phyloP scores from a whole-genome alignment of 37 sponge, comb jelly and placozoan genomes.

The Haliclona indistincta region DNA sequence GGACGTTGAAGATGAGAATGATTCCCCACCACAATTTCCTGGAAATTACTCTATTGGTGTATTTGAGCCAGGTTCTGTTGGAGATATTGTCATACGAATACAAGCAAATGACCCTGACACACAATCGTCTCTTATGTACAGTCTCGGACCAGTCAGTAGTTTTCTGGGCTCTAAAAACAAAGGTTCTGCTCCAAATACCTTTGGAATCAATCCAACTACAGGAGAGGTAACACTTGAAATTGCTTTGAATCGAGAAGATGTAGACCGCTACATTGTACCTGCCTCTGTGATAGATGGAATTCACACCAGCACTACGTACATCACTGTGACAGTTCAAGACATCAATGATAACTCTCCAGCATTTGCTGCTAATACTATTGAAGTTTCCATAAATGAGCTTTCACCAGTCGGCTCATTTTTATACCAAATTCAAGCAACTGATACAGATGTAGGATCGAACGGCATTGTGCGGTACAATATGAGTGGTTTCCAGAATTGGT shows the following conservation, averaged over 20 bases:
- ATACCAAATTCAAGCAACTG: conserved; percentile 14
- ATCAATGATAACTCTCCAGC: conserved; percentile 72
- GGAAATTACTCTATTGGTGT: conserved; percentile 50
- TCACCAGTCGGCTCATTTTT: conserved; percentile 14
- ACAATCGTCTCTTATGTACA: conserved; percentile 16
- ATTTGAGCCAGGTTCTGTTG: conserved; percentile 28
- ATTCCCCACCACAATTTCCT: conserved; percentile 48
- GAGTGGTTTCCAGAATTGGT: conserved; percentile 13
- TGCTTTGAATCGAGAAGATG: conserved; percentile 52
- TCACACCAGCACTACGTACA: conserved; percentile 8
- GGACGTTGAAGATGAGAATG: conserved; percentile 53
- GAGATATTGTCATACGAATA: conserved; percentile 36
- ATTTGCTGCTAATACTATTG: conserved; percentile 8
- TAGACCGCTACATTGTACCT: conserved; percentile 39
- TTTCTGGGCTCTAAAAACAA: not conserved
- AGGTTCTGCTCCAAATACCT: conserved; percentile 5
- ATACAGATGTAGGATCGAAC: conserved; percentile 38
- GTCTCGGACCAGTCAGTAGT: conserved; percentile 1
- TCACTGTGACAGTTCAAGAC: conserved; percentile 58
- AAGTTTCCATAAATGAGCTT: conserved; percentile 10
- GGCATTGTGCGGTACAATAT: conserved; percentile 35
- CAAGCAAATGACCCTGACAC: conserved; percentile 54
- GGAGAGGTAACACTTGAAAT: conserved; percentile 22
- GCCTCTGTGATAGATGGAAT: conserved; percentile 30
- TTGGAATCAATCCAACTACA: conserved; percentile 43